Evolutionary conservation across 2,113 vertebrate species (phyloP), one percentile per base, ranked within the genome.

Genomic region (Poeciliopsis retropinna): DNA sequence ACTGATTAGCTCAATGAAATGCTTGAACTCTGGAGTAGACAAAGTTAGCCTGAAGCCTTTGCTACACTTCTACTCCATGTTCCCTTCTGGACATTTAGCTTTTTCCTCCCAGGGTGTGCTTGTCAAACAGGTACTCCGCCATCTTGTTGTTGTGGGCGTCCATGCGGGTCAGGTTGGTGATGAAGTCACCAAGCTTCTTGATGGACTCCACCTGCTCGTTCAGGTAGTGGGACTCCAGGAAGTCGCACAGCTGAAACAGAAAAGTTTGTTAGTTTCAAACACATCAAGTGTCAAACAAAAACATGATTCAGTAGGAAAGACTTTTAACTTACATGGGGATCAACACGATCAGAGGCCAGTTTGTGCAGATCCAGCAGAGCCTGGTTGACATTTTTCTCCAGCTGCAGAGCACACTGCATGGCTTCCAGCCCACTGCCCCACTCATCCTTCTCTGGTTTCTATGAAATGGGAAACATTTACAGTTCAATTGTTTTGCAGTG

Each of bases 41-140:
- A 5, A 0, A 66, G 32, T 31, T 19, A 37, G 2, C n/a, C 32
- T 44, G 39, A 15, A 54, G 22, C 19, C 17, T 54, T 25, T 25
- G 22, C 25, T 37, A 57, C 30, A 29, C 39, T 29, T 39, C 8
- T 13, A 31, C 4, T 22, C 14, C 4, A 71, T 62, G 44, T 34
- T 30, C 13, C 0, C 27, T 3, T 9, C 0, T 28, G 1, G 0
- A 27, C 0, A 0, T 91, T 94, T 93, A 94, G 85, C 91, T 95
- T 71, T 93, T 85, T 34, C 84, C 54, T 13, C 93, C 95, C 9
- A 99, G 90, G 84, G 97, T 95, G 82, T 97, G 97, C 96, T 99
- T 99, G 94, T 99, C 97, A 47, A 99, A 99, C 86, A 99, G 95
- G 87, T 98, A 99, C 86, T 99, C 97, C 0, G 97, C 97, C 96